These are phyloP conservation scores for Neomicropteryx cornuta DNA, from an alignment of 1,140 invertebrate genomes.

Conservation along the genomic window DNA sequence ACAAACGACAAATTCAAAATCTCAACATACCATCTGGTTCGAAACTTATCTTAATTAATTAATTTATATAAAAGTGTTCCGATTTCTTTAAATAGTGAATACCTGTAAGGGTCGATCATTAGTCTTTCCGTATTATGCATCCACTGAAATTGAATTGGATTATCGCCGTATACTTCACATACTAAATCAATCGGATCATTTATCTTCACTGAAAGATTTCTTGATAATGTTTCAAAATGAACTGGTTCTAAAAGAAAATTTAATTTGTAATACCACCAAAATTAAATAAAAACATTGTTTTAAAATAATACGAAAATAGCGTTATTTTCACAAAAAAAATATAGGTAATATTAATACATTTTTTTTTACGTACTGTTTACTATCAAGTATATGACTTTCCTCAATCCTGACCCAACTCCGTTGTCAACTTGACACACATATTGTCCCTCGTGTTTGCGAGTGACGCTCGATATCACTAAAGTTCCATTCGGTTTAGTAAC, in stretches of 20 bases:
- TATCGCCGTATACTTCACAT: slow-evolving; percentile 62
- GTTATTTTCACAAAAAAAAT: no score
- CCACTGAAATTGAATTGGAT: slow-evolving; percentile 58
- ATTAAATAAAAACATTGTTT: not conserved
- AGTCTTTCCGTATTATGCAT: slow-evolving; percentile 40
- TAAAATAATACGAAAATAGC: slow-evolving; percentile 1
- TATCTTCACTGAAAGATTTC: slow-evolving; percentile 42
- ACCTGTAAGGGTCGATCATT: no score
- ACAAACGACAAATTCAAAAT: no score
- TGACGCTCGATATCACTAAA: slow-evolving; percentile 45
- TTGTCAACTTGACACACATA: slow-evolving; percentile 73
- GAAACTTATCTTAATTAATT: no score
- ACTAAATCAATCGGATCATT: slow-evolving; percentile 44
- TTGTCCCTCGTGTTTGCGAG: slow-evolving; percentile 51
- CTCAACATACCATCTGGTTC: no score
- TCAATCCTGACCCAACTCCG: slow-evolving; percentile 51
- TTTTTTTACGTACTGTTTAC: not conserved
- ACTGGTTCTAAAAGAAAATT: slow-evolving; percentile 43
- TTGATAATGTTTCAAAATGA: slow-evolving; percentile 45
- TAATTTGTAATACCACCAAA: not conserved
- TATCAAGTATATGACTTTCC: not conserved
- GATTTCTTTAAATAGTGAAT: no score
- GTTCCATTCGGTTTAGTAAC: slow-evolving; percentile 51
- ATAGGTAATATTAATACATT: no score
- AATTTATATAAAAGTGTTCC: no score